phyloP scores from a whole-genome alignment of 2,888 invertebrate species.

The Drosophila affinis region DNA sequence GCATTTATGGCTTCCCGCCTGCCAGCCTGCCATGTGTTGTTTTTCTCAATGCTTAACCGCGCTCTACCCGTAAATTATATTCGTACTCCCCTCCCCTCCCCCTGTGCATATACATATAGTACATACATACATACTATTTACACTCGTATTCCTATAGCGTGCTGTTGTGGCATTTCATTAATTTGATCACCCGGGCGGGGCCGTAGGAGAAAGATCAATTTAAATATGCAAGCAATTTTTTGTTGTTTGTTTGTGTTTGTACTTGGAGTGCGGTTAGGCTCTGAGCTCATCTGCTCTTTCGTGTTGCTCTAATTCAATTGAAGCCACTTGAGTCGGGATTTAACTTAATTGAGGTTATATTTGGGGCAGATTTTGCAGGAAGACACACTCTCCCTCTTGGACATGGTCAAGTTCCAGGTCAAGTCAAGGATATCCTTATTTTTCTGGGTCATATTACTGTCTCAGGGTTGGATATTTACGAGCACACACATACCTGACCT shows the following conservation, averaged over 20 bases:
- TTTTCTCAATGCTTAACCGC: constrained; percentile 14
- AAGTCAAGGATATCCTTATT: constrained; percentile 11
- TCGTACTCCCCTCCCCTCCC: neutral
- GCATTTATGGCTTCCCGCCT: constrained; percentile 64
- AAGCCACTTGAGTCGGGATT: constrained; percentile 26
- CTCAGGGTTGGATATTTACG: neutral
- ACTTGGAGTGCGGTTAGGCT: constrained; percentile 47
- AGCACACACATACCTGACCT: constrained; percentile 23
- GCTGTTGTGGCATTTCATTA: constrained; percentile 27
- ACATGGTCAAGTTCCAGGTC: constrained; percentile 34
- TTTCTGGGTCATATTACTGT: constrained; percentile 6
- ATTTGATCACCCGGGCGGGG: constrained; percentile 32
- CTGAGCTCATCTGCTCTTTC: constrained; percentile 27
- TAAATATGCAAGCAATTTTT: constrained; percentile 21
- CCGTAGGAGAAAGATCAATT: constrained; percentile 27
- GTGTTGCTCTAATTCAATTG: constrained; percentile 46
- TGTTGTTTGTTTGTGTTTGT: constrained; percentile 16
- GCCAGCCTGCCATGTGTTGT: constrained; percentile 27
- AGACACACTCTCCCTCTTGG: neutral
- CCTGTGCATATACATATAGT: neutral
- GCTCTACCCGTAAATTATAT: neutral
- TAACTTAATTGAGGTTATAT: constrained; percentile 33
- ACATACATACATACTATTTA: neutral
- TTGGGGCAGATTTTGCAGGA: constrained; percentile 30
- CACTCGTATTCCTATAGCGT: constrained; percentile 12